Conservation (phyloP, 2,113 vertebrate species). For the Psilopogon haemacephalus region DNA sequence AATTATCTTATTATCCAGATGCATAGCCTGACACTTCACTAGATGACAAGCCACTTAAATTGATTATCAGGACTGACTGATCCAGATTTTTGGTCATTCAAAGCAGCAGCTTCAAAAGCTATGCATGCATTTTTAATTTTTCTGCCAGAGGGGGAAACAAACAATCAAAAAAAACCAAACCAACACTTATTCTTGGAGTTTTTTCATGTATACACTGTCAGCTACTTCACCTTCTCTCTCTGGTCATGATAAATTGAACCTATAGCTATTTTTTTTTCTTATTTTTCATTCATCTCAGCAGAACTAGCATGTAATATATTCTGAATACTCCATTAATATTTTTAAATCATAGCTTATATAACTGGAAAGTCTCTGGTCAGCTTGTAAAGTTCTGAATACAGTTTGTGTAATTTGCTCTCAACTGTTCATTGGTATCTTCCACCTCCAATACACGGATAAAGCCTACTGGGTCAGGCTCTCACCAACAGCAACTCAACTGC, state of each 20-base stretch:
- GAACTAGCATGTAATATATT: not conserved
- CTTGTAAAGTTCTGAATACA: not conserved
- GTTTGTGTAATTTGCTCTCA: not conserved
- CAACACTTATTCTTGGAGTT: not conserved
- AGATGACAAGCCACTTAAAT: not conserved
- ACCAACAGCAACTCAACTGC: not conserved
- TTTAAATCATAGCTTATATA: not conserved
- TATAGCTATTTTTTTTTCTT: not conserved
- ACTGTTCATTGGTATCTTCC: not conserved
- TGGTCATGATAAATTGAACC: not conserved
- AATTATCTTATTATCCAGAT: not conserved
- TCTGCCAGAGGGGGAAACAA: not conserved
- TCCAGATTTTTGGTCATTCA: not conserved
- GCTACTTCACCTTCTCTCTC: not conserved
- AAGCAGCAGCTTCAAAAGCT: not conserved
- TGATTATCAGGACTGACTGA: not conserved
- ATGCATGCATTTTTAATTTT: not conserved
- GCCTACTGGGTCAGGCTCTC: not conserved
- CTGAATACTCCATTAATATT: not conserved
- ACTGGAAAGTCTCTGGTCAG: not conserved
- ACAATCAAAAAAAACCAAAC: not conserved
- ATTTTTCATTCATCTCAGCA: conserved; percentile 6
- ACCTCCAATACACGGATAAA: not conserved
- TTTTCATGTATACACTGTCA: not conserved
- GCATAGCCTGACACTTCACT: not conserved